phyloP scores from a whole-genome alignment of 2,113 vertebrate species.

The Rynchops niger region DNA sequence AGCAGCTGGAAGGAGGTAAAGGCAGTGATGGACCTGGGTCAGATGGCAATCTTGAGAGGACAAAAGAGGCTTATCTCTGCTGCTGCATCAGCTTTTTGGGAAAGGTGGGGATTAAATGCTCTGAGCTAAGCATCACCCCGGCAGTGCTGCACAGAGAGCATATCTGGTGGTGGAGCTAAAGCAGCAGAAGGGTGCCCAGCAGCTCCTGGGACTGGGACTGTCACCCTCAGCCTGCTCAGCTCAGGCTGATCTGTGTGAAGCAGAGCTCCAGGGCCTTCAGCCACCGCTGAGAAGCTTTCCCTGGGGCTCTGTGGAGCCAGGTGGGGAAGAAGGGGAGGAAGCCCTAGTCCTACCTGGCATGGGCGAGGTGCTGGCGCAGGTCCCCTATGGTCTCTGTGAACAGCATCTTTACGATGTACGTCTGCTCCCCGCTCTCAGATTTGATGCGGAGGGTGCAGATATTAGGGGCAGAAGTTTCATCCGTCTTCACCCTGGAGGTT shows the following conservation, averaged over 20 bases:
- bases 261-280: neutral
- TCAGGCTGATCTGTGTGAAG: neutral
- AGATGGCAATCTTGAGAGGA: neutral
- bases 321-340: neutral
- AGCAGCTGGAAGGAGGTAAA: neutral
- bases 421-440: constrained; percentile 83
- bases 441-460: constrained; percentile 81
- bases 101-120: neutral
- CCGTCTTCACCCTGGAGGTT: constrained; percentile 28
- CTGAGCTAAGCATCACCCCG: neutral
- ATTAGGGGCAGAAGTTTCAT: neutral
- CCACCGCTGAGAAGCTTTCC: neutral
- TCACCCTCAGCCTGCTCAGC: neutral
- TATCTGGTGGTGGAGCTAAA: neutral
- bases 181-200: neutral
- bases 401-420: constrained; percentile 80
- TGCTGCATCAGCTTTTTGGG: neutral
- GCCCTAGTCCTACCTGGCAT: constrained; percentile 73
- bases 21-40: neutral
- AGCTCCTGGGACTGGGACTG: neutral
- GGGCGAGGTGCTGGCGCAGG: constrained; percentile 78
- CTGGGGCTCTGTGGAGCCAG: rapidly evolving
- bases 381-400: constrained; percentile 82
- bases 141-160: neutral
- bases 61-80: neutral